Conservation (phyloP, 2,113 vertebrate genomes). For the Bothrops jararaca region DNA sequence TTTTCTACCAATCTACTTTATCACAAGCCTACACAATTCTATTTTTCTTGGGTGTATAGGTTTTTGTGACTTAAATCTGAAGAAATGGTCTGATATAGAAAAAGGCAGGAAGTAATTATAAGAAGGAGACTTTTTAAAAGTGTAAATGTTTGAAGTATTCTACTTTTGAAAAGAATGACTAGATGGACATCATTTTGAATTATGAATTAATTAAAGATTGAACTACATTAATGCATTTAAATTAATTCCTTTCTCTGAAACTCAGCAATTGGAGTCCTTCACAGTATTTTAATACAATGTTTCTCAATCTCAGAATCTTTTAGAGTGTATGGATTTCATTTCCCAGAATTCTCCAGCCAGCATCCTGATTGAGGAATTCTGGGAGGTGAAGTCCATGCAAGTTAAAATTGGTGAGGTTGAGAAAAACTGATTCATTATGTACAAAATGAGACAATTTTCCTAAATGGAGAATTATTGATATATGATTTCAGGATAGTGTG, state of each 20-base stretch:
- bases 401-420: too few species aligned
- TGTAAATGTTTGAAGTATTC: neutral
- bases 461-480: neutral
- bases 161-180: neutral
- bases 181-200: neutral
- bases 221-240: neutral
- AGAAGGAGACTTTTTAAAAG: neutral
- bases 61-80: neutral
- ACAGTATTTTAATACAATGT: neutral
- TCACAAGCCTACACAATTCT: neutral
- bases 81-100: neutral
- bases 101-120: neutral
- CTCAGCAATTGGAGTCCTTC: neutral
- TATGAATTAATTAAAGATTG: slow-evolving; percentile 8
- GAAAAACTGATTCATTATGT: neutral
- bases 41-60: neutral
- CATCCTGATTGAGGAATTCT: too few species aligned
- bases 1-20: neutral
- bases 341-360: too few species aligned
- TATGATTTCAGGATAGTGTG: neutral
- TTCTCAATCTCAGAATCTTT: neutral
- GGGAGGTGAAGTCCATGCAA: too few species aligned
- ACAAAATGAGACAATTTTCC: neutral
- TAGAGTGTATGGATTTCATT: too few species aligned
- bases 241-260: neutral